phyloP scores from a whole-genome alignment of 1,140 invertebrate genomes.

The Ridgeia piscesae region DNA sequence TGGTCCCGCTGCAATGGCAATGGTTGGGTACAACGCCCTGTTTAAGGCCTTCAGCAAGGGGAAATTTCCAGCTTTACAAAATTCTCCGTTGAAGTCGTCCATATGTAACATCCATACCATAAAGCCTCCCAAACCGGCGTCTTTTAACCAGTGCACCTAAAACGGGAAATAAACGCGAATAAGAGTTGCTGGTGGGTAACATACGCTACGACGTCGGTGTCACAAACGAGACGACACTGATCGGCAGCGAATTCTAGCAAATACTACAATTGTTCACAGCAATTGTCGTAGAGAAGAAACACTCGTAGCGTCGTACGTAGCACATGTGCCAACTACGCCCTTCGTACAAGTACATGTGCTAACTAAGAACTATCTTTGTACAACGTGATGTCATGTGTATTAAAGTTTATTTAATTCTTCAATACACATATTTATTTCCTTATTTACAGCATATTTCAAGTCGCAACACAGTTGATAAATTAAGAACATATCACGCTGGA shows the following conservation, averaged over 20 bases:
- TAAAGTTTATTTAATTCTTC: too few relatives aligned
- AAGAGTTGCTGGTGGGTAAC: neutral
- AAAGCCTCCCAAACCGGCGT: constrained; percentile 74
- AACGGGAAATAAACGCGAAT: neutral
- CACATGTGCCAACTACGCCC: too few relatives aligned
- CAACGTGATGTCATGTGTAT: too few relatives aligned
- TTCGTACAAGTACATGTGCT: too few relatives aligned
- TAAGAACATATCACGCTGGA: too few relatives aligned
- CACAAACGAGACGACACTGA: neutral
- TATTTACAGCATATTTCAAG: too few relatives aligned
- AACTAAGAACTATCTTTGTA: too few relatives aligned
- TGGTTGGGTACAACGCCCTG: constrained; percentile 57
- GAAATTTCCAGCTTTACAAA: constrained; percentile 59
- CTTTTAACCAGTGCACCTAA: constrained; percentile 66
- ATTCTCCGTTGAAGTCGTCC: constrained; percentile 59
- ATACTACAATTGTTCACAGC: neutral
- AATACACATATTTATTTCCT: too few relatives aligned
- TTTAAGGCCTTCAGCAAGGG: constrained; percentile 57
- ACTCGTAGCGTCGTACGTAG: too few relatives aligned
- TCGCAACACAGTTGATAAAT: too few relatives aligned
- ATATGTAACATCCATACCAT: constrained; percentile 69
- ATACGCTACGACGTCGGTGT: neutral
- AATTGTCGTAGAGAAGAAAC: too few relatives aligned
- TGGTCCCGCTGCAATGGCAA: neutral
- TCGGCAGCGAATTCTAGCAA: neutral